Base-by-base conservation (phyloP, 2,888 invertebrate species). In the Syrphus vitripennis region DNA sequence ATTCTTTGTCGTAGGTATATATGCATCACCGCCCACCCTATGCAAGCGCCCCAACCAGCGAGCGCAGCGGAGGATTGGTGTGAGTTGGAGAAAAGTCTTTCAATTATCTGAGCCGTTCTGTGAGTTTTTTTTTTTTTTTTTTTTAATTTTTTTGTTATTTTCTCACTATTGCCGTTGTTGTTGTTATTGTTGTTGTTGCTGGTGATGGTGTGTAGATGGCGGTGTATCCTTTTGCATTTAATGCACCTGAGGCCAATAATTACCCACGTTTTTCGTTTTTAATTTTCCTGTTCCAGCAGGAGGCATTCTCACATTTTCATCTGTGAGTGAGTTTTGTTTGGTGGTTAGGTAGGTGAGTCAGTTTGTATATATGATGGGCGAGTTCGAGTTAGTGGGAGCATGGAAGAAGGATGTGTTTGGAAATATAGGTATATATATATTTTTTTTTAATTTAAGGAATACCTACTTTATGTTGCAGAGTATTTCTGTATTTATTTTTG, bases 201-300 rank as follows among this genome's bases (percentile, higher is more conserved):
- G 55, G 34, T 42, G 53, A 76, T 65, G 65, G 29, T 77, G 50
- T 70, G 63, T 81, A 76, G 50, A 78, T 86, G 86, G 77, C 78
- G 78, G 78, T 87, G 83, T 81, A 83, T 83, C 80, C 80, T 88
- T 87, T 88, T 88, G 88, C 77, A 87, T 88, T 88, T 88, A 87
- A 88, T 89, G 88, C 89, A 89, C 89, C 89, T 89, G 88, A 88
- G 89, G 89, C 88, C 88, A 89, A 89, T 88, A 89, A 89, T 89
- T 89, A 89, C 88, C 89, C 89, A 87, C 88, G 88, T 88, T 88
- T 87, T 88, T 88, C 87, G 88, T 88, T 88, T 88, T 88, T 88
- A 88, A 88, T 88, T 88, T 88, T 88, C 88, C 88, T 88, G 88
- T 88, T 88, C 83, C 79, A 83, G 82, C 55, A 80, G 70, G 69